Base-by-base conservation (phyloP, 2,797 vertebrate genomes). In the Triplophysa bombifrons region DNA sequence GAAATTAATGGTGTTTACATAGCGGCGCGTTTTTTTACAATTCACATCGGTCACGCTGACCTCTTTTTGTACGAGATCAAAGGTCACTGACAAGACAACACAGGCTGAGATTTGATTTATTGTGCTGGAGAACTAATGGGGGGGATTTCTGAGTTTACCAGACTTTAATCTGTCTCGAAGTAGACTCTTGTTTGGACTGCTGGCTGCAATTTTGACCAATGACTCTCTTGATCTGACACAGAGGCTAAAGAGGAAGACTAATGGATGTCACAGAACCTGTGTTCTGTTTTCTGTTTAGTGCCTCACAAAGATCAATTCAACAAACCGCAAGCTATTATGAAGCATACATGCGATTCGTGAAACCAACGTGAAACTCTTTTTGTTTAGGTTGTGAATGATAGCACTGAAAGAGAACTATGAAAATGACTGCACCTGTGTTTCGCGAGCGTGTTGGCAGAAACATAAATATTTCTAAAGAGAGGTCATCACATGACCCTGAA, bases 81-180 rank as follows among this genome's bases (percentile, higher is more conserved):
- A 94, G 94, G 94, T 95, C 93, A 92, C 90, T 74, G 84, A 87
- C 91, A 90, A 95, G 94, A 95, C 95, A 95, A 95, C 92, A 88
- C 92, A 90, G 91, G 92, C 93, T 95, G 85, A 94, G 93, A 95
- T 95, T 95, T 96, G 94, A 96, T 95, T 93, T 95, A 94, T 94
- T 93, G 92, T 93, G 92, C 93, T 91, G 93, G 93, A 92, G 94
- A 95, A 96, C 95, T 95, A 95, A 96, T 94, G 93, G 93, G 92
- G 92, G 82, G 92, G 94, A 94, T 94, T 94, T 94, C 91, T 93
- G 95, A 95, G 92, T 95, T 94, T 93, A 95, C 92, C 95, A 95
- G 94, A 93, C 90, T 92, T 83, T 89, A 91, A 93, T 92, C 93
- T 90, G 90, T 92, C 87, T 80, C 76, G 94, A 93, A 94, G 93